Percentiles rank a stretch among this genome's conserved stretches.
Evolutionary conservation across 2,888 invertebrate species (phyloP).

Genomic region (Helobdella robusta): DNA sequence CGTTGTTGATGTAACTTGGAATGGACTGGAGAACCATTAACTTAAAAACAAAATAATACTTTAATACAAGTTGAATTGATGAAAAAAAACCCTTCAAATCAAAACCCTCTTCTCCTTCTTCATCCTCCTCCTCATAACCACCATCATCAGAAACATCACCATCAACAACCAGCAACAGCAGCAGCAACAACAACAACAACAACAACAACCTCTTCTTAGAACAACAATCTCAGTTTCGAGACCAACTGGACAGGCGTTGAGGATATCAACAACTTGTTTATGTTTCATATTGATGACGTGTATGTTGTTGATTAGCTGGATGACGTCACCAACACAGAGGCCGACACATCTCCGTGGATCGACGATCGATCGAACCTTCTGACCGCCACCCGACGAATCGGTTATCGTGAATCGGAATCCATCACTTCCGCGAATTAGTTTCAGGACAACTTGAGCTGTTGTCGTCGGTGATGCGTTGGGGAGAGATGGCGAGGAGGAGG

Average conservation of each 20-base stretch:
- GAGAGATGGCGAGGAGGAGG: too few relatives aligned
- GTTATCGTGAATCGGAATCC: constrained; percentile 22
- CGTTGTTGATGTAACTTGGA: neutral
- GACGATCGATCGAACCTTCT: constrained; percentile 19
- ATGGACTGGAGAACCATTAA: too few relatives aligned
- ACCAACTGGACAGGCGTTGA: constrained; percentile 18
- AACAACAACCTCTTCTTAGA: constrained; percentile 9
- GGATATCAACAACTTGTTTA: constrained; percentile 20
- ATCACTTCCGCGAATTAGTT: constrained; percentile 5
- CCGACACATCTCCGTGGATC: constrained; percentile 15
- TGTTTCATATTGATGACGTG: constrained; percentile 11
- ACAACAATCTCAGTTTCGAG: constrained; percentile 7
- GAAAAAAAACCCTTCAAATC: neutral
- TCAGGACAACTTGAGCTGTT: too few relatives aligned
- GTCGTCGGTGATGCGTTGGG: too few relatives aligned
- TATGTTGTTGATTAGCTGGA: constrained; percentile 15
- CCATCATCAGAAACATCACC: neutral
- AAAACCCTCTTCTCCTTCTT: neutral
- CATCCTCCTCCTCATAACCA: neutral
- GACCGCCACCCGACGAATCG: constrained; percentile 11
- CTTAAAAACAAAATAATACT: too few relatives aligned
- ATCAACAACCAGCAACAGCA: neutral
- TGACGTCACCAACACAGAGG: constrained; percentile 11
- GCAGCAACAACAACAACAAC: neutral
- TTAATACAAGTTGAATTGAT: too few relatives aligned